A percentile compares a stretch with the other conserved stretches of the same genome.
Conservation (phyloP, 2,113 vertebrate genomes). For the Octodon degus region DNA sequence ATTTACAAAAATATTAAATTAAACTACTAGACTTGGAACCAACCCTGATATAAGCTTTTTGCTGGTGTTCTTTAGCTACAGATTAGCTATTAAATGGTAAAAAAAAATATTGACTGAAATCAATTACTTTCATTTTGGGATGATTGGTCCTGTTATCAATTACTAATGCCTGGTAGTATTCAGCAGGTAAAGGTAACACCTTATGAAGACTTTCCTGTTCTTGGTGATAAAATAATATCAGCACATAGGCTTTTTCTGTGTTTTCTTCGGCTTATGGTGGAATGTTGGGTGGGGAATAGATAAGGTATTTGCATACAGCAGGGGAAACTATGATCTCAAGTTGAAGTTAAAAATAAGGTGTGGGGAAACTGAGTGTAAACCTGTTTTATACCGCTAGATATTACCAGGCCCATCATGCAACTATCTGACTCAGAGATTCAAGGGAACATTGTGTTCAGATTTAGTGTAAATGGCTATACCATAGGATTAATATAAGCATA, state of each 20-base stretch:
- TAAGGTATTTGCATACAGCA: neutral
- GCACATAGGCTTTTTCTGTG: neutral
- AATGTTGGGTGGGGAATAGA: neutral
- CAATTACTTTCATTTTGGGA: slow-evolving; percentile 22
- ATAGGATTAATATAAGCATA: neutral
- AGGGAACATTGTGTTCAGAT: neutral
- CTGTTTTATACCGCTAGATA: neutral
- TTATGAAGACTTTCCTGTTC: neutral
- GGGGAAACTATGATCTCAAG: neutral
- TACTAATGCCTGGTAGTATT: neutral
- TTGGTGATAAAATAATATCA: slow-evolving; percentile 14
- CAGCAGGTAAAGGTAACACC: neutral
- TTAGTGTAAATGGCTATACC: neutral
- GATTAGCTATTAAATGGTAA: neutral
- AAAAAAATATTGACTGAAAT: slow-evolving; percentile 38
- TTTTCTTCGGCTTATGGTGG: neutral
- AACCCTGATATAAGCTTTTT: neutral
- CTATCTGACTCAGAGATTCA: neutral
- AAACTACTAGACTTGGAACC: neutral
- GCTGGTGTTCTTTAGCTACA: neutral
- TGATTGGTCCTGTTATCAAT: neutral
- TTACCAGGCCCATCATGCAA: neutral
- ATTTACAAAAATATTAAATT: slow-evolving; percentile 16
- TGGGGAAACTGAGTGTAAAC: neutral
- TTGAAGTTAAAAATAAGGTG: slow-evolving; percentile 14